These are phyloP conservation scores for Ophthalmolycus amberensis DNA, from an alignment of 2,113 vertebrate genomes.

Conservation along the genomic window DNA sequence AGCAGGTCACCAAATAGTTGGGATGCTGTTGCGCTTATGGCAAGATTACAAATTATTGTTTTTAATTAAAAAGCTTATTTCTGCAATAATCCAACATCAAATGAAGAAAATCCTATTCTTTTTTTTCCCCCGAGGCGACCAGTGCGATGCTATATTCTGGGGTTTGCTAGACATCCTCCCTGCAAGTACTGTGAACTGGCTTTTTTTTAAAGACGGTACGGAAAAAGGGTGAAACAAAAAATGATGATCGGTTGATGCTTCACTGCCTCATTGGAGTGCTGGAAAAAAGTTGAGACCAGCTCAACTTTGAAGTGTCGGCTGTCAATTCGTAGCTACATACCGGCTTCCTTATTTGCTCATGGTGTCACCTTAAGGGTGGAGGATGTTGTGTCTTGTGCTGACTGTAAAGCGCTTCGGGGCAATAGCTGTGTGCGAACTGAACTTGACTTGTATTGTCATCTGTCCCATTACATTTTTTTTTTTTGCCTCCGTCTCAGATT, in stretches of 20 bases:
- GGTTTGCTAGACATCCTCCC: not conserved
- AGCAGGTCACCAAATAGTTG: not conserved
- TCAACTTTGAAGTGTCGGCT: not conserved
- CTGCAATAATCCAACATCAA: not conserved
- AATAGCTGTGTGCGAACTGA: not conserved
- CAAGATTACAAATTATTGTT: not conserved
- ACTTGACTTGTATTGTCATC: not conserved
- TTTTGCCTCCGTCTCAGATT: conserved; percentile 1
- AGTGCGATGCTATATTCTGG: not conserved
- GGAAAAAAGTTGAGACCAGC: no score
- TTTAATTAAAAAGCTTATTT: not conserved
- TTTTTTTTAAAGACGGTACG: not conserved
- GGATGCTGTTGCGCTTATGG: no score
- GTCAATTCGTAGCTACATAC: not conserved
- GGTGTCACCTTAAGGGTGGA: not conserved
- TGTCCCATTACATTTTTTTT: not conserved
- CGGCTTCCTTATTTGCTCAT: not conserved
- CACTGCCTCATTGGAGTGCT: not conserved
- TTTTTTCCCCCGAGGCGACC: no score
- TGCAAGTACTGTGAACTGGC: no score
- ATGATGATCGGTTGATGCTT: not conserved
- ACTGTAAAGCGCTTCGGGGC: not conserved
- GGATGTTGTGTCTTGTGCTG: not conserved
- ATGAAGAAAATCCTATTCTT: not conserved
- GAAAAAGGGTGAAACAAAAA: not conserved